Percentiles rank a stretch among this genome's conserved stretches.
Evolutionary conservation across 2,797 vertebrate species (phyloP).

Genomic region (Brachyalestes nurse): DNA sequence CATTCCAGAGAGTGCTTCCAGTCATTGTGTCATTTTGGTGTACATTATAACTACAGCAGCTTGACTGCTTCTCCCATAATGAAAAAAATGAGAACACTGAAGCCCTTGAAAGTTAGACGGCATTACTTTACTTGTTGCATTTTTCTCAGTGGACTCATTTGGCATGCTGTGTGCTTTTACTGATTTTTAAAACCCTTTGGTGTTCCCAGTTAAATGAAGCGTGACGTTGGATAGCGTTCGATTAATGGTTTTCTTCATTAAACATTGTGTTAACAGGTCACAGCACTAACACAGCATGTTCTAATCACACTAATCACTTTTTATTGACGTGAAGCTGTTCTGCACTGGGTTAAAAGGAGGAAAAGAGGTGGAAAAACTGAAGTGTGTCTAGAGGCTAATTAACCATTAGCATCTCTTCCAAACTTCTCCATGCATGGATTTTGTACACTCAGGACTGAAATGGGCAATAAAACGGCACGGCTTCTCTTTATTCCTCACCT

Average conservation of each 20-base stretch:
- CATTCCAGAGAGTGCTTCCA: neutral
- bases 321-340: slow-evolving; percentile 45
- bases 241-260: slow-evolving; percentile 57
- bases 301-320: slow-evolving; percentile 45
- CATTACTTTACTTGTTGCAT: neutral
- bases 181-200: slow-evolving; percentile 22
- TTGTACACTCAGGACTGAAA: neutral
- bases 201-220: slow-evolving; percentile 38
- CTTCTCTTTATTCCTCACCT: neutral
- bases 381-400: neutral
- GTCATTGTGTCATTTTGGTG: neutral
- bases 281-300: slow-evolving; percentile 25
- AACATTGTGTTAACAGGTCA: slow-evolving; percentile 55
- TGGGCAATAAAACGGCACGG: neutral
- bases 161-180: slow-evolving; percentile 1
- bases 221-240: slow-evolving; percentile 23
- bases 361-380: slow-evolving; percentile 27
- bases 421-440: neutral
- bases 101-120: neutral
- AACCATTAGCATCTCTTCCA: slow-evolving; percentile 14
- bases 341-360: slow-evolving; percentile 19
- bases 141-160: slow-evolving; percentile 1
- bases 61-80: neutral
- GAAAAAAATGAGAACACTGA: neutral
- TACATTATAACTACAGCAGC: neutral